Evolutionary conservation across 1,140 invertebrate species (phyloP), one percentile per base, ranked within the genome.

Genomic region (Lamellibrachia luymesi): DNA sequence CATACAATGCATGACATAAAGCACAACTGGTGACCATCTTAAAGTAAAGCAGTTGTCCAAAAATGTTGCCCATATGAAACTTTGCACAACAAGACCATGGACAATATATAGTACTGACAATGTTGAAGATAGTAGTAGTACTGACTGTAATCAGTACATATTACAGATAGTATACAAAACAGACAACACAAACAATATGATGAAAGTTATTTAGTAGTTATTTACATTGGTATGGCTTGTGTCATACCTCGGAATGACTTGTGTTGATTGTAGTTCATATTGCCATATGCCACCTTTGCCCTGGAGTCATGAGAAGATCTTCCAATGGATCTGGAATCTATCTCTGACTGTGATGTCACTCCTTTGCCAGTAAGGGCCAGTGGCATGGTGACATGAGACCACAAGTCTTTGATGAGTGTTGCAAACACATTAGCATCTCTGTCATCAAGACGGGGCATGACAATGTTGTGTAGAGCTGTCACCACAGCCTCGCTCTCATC

Each of bases 401-500:
- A 96, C 1, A 95, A 93, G 92, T 96, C 96, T 22, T 92, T 93
- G 5, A 96, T 51, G 8, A 95, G 91, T 50, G 95, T 95, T 25
- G 95, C 94, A 94, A 96, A 96, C 6, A 96, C 94, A 93, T 95
- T 95, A 91, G 94, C 94, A 94, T 96, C 95, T 51, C 95, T 80
- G 25, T 95, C 94, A 38, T 94, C 94, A 93, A 96, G 94, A 13
- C 95, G 94, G 0, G 96, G 95, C 52, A 96, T 92, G 94, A 96
- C 95, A 2, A 95, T 95, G 94, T 96, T 95, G 10, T 95, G 94
- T 0, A 96, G 94, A 2, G 96, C 95, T 25, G 93, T 94, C 4
- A 96, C 96, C 10, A 96, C 91, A 13, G 96, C 94, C 90, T 95
- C 94, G 64, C 95, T 95, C 93, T 96, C 96, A 90, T 94, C 93